Percentiles rank a stretch among this genome's conserved stretches.
Conservation (phyloP, 2,797 vertebrate genomes). For the Malurus splendens region DNA sequence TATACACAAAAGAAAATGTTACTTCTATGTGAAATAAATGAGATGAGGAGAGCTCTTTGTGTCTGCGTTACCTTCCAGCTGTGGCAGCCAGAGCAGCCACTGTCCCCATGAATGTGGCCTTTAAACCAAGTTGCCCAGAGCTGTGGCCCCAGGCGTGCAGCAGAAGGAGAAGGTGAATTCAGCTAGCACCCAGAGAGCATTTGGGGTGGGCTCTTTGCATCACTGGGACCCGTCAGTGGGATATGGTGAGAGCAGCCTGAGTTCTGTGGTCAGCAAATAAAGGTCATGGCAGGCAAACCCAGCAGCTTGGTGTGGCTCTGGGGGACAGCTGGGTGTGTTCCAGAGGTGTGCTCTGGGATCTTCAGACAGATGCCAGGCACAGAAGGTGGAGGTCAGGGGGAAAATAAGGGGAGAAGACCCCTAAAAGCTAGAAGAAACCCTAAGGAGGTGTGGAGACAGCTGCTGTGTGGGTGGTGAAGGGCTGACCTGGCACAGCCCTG, state of each 20-base stretch:
- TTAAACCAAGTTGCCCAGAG: neutral
- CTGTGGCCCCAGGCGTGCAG: neutral
- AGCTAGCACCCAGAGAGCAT: neutral
- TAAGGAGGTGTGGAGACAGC: too few relatives aligned
- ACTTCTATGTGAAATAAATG: neutral
- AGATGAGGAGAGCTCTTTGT: neutral
- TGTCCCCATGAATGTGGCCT: fast-evolving
- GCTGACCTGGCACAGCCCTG: neutral
- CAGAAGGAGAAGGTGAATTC: neutral
- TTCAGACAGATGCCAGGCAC: neutral
- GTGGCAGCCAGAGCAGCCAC: neutral
- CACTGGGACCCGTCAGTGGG: neutral
- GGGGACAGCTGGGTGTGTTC: fast-evolving
- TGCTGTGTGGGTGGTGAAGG: neutral
- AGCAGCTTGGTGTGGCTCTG: fast-evolving
- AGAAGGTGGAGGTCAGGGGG: neutral
- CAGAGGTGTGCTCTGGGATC: neutral
- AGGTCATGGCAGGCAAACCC: fast-evolving
- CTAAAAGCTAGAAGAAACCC: neutral
- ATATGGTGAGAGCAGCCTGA: neutral
- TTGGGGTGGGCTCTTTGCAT: neutral
- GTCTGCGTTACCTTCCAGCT: neutral
- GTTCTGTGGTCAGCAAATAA: neutral
- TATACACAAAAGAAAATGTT: neutral
- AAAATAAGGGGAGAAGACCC: neutral